Evolutionary conservation across 2,113 vertebrate species (phyloP).

Genomic region (Microtus ochrogaster): DNA sequence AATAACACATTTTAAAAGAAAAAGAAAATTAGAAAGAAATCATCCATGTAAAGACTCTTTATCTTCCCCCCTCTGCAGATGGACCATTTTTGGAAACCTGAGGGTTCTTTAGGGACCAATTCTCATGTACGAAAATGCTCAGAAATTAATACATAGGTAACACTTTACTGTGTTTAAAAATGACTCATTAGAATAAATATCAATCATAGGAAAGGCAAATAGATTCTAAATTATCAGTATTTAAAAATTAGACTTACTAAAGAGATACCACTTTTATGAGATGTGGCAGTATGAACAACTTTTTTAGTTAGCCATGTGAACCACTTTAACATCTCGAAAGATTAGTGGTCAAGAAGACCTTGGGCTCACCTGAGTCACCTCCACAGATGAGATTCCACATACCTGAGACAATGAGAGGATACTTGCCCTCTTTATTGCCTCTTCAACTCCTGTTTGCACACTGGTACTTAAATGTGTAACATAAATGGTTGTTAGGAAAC

Average conservation of each 20-base stretch:
- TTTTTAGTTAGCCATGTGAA: constrained; percentile 25
- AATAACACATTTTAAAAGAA: not conserved
- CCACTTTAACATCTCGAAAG: constrained; percentile 9
- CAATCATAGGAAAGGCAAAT: constrained; percentile 32
- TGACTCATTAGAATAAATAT: constrained; percentile 34
- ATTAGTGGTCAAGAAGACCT: not conserved
- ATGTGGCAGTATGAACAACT: not conserved
- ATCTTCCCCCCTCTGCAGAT: not conserved
- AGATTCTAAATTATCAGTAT: constrained; percentile 30
- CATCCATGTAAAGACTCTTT: not conserved
- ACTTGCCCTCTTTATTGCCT: not conserved
- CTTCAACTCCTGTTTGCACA: constrained; percentile 29
- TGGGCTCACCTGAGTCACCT: constrained; percentile 29
- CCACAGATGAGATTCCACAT: not conserved
- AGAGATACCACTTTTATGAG: constrained; percentile 1
- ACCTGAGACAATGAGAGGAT: not conserved
- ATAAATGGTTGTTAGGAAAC: constrained; percentile 21
- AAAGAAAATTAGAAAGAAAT: not conserved
- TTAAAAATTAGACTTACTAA: constrained; percentile 45
- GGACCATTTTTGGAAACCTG: not conserved
- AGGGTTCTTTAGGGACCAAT: not conserved
- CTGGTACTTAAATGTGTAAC: not conserved
- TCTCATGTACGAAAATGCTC: constrained; percentile 37
- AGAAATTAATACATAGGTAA: constrained; percentile 19
- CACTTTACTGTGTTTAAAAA: constrained; percentile 33